A percentile compares a stretch with the other conserved stretches of the same genome.
Evolutionary conservation across 2,888 invertebrate genomes (phyloP).

Genomic region (Andrena haemorrhoa): DNA sequence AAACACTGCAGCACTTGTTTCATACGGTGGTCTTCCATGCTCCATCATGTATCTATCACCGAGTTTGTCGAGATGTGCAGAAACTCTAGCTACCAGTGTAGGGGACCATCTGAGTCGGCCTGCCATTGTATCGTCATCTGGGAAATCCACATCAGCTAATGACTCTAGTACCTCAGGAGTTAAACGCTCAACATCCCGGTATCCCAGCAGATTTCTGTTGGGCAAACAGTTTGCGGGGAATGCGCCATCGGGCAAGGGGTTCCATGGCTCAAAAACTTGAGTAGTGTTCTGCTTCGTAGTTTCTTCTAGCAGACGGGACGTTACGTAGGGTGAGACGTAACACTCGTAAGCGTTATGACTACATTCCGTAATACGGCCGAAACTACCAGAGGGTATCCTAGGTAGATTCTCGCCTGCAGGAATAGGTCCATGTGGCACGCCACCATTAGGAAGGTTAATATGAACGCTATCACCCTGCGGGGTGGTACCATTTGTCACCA

Average conservation of each 20-base stretch:
- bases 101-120: background rate
- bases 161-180: background rate
- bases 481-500: constrained; percentile 15
- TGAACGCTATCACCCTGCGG: constrained; percentile 34
- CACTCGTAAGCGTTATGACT: constrained; percentile 47
- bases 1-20: background rate
- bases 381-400: background rate
- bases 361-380: background rate
- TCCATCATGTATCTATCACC: background rate
- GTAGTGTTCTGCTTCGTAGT: background rate
- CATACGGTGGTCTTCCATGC: background rate
- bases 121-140: background rate
- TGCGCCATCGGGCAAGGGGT: constrained; percentile 11
- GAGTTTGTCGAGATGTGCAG: background rate
- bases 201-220: background rate
- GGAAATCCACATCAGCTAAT: background rate
- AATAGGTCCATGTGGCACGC: background rate
- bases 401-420: background rate
- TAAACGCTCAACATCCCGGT: background rate
- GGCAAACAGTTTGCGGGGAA: background rate
- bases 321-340: constrained; percentile 30
- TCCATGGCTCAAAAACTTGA: background rate
- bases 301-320: constrained; percentile 1
- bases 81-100: background rate
- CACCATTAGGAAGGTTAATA: constrained; percentile 7